Conservation (phyloP, 2,113 vertebrate species). For the Spheniscus mendiculus region DNA sequence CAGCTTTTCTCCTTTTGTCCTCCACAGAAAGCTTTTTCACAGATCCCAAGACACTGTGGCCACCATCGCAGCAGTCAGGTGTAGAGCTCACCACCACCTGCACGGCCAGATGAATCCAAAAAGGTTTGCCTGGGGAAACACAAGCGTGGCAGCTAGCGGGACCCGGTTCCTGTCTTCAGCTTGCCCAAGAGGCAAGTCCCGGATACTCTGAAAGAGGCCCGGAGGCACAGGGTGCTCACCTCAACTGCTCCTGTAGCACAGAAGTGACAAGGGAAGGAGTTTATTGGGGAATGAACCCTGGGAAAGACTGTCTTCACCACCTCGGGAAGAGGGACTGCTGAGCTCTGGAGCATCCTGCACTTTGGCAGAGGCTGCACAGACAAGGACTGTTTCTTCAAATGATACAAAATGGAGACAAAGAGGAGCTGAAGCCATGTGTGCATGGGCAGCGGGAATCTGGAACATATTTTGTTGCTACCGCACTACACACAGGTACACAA, state of each 20-base stretch:
- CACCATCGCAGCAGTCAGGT: neutral
- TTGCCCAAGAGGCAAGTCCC: neutral
- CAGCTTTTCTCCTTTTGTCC: neutral
- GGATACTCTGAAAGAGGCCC: neutral
- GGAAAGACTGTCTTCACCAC: neutral
- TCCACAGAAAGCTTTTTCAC: neutral
- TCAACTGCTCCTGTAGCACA: neutral
- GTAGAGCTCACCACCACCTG: neutral
- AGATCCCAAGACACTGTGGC: neutral
- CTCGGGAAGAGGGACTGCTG: neutral
- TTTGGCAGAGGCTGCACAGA: neutral
- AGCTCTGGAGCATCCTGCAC: fast-evolving
- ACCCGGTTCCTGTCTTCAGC: neutral
- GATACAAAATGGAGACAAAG: neutral
- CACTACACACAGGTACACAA: neutral
- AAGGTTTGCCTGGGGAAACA: neutral
- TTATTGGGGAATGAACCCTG: neutral
- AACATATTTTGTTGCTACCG: neutral
- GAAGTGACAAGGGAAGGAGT: neutral
- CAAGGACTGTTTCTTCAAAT: neutral
- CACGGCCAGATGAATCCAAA: neutral
- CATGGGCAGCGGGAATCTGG: neutral
- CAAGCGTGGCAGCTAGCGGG: fast-evolving
- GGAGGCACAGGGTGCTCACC: neutral
- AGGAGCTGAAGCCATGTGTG: neutral